A percentile compares a stretch with the other conserved stretches of the same genome.
phyloP scores from a whole-genome alignment of 2,797 vertebrate species.

The Gymnothorax javanicus region DNA sequence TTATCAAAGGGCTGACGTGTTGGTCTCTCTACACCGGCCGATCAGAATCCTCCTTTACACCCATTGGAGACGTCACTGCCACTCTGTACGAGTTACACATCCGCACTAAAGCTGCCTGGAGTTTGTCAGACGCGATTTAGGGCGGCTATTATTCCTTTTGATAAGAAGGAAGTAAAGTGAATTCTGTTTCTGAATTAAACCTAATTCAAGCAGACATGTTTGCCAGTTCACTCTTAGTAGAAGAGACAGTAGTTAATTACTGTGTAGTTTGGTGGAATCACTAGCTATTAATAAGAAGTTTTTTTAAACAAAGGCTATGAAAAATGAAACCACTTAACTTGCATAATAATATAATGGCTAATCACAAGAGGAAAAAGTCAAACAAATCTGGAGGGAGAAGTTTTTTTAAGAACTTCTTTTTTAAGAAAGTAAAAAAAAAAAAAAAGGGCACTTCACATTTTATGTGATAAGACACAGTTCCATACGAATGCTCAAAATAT shows the following conservation, averaged over 20 bases:
- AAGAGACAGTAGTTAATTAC: not conserved
- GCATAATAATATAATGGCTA: no score
- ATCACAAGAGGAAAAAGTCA: no score
- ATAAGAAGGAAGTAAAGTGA: constrained; percentile 17
- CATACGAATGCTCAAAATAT: no score
- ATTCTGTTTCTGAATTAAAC: constrained; percentile 11
- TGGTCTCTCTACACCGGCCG: not conserved
- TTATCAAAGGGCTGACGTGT: constrained; percentile 17
- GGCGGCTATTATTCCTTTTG: constrained; percentile 1
- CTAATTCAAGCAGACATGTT: not conserved
- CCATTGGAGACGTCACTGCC: not conserved
- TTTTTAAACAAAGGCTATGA: no score
- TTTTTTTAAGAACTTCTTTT: no score
- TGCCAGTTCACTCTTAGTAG: not conserved
- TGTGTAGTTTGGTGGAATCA: not conserved
- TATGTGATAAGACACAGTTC: no score
- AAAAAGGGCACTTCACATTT: no score
- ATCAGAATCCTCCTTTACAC: not conserved
- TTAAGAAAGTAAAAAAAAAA: no score
- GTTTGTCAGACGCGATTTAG: constrained; percentile 22
- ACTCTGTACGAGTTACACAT: not conserved
- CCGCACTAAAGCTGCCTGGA: not conserved
- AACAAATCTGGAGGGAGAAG: no score
- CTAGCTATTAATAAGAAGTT: no score
- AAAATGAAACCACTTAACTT: no score